Percentiles rank a stretch among this genome's conserved stretches.
phyloP scores from a whole-genome alignment of 2,888 invertebrate species.

The Allolobophora icterica region DNA sequence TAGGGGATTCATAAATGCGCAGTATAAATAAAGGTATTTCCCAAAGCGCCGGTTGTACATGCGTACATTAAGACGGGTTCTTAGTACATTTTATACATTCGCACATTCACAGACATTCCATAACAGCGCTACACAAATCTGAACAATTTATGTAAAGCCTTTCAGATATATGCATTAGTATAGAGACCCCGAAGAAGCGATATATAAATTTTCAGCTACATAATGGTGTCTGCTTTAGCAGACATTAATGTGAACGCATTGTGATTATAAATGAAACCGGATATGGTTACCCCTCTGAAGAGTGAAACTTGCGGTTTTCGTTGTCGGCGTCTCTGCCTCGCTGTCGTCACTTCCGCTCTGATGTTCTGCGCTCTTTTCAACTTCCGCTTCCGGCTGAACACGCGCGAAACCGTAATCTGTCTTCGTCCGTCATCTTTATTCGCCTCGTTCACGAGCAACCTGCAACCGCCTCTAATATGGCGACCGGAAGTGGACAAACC shows the following conservation, averaged over 20 bases:
- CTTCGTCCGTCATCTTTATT: constrained; percentile 10
- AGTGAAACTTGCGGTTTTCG: not conserved
- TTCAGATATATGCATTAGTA: too few species aligned
- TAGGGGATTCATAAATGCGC: not conserved
- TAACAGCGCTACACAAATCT: too few species aligned
- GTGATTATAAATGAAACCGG: not conserved
- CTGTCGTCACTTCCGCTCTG: constrained; percentile 1
- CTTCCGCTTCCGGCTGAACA: not conserved
- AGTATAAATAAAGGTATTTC: not conserved
- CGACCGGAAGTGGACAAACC: not conserved
- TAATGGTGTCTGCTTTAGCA: too few species aligned
- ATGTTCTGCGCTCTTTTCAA: not conserved
- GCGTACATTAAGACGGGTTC: too few species aligned
- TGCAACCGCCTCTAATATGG: not conserved
- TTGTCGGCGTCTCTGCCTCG: not conserved
- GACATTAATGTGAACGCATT: not conserved
- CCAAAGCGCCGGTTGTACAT: not conserved
- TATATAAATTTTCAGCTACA: too few species aligned
- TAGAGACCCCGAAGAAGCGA: too few species aligned
- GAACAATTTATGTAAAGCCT: too few species aligned
- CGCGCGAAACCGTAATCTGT: not conserved
- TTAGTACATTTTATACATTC: too few species aligned
- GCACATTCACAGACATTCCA: too few species aligned
- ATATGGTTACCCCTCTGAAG: not conserved
- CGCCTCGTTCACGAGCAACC: not conserved